phyloP scores from a whole-genome alignment of 2,888 invertebrate genomes.

The Erynnis tages region DNA sequence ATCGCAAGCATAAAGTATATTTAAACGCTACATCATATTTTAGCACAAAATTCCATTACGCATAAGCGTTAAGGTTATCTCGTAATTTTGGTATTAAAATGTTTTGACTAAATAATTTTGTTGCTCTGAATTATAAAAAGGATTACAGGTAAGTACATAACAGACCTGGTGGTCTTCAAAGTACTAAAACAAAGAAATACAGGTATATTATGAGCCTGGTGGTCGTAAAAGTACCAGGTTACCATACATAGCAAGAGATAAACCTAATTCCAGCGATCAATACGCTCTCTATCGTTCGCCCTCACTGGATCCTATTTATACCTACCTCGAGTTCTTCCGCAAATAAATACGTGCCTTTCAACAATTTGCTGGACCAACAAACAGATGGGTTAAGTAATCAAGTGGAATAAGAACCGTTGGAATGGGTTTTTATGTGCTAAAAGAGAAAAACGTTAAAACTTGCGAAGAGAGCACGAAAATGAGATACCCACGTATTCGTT shows the following conservation, averaged over 20 bases:
- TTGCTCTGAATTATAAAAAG: too few relatives aligned
- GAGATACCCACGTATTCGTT: too few relatives aligned
- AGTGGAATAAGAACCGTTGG: slow-evolving; percentile 14
- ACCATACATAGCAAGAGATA: background rate
- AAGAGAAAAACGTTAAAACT: background rate
- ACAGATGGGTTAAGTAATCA: slow-evolving; percentile 20
- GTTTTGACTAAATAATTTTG: too few relatives aligned
- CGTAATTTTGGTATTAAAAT: too few relatives aligned
- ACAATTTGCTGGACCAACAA: slow-evolving; percentile 20
- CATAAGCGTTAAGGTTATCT: too few relatives aligned
- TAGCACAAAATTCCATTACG: too few relatives aligned
- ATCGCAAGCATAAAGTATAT: too few relatives aligned
- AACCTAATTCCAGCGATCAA: background rate
- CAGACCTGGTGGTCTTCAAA: too few relatives aligned
- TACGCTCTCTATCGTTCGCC: slow-evolving; percentile 2
- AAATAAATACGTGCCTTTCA: slow-evolving; percentile 11
- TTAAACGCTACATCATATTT: too few relatives aligned
- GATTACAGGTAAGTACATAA: too few relatives aligned
- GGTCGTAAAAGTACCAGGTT: background rate
- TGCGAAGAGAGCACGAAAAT: background rate
- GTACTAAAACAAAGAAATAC: too few relatives aligned
- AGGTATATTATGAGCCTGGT: too few relatives aligned
- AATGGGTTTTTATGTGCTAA: slow-evolving; percentile 12
- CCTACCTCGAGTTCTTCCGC: slow-evolving; percentile 2
- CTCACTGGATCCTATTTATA: background rate